These are phyloP conservation scores for Strigamia transsilvanica DNA, from an alignment of 2,888 invertebrate species.

Conservation along the genomic window DNA sequence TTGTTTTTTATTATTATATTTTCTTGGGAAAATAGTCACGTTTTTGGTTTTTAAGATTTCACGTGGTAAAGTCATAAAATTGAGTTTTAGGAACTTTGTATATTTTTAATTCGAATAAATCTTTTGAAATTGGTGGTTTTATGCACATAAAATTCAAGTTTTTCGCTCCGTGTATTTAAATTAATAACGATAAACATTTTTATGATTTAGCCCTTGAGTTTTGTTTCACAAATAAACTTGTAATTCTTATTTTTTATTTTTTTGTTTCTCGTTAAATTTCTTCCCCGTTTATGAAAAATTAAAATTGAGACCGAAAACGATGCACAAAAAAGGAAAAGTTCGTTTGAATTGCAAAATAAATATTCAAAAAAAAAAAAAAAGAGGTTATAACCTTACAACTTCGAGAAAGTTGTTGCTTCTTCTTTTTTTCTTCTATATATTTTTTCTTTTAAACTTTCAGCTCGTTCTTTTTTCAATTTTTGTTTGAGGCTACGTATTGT, in stretches of 20 bases:
- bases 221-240: neutral
- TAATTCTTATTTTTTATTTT: neutral
- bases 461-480: constrained; percentile 4
- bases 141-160: constrained; percentile 25
- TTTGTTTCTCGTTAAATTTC: neutral
- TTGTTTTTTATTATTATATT: neutral
- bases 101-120: neutral
- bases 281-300: neutral
- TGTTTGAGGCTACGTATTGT: constrained; percentile 35
- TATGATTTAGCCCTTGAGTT: constrained; percentile 40
- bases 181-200: constrained; percentile 33
- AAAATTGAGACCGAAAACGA: neutral
- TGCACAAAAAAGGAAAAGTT: neutral
- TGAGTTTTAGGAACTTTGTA: neutral
- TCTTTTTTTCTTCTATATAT: neutral
- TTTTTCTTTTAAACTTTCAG: neutral
- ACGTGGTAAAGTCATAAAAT: neutral
- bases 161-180: neutral
- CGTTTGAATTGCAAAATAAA: constrained; percentile 32
- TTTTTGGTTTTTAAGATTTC: neutral
- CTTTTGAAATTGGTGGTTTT: neutral
- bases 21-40: neutral
- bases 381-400: constrained; percentile 36
- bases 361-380: constrained; percentile 1
- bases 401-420: constrained; percentile 15